Evolutionary conservation across 2,113 vertebrate species (phyloP).

Genomic region (Psilopogon haemacephalus): DNA sequence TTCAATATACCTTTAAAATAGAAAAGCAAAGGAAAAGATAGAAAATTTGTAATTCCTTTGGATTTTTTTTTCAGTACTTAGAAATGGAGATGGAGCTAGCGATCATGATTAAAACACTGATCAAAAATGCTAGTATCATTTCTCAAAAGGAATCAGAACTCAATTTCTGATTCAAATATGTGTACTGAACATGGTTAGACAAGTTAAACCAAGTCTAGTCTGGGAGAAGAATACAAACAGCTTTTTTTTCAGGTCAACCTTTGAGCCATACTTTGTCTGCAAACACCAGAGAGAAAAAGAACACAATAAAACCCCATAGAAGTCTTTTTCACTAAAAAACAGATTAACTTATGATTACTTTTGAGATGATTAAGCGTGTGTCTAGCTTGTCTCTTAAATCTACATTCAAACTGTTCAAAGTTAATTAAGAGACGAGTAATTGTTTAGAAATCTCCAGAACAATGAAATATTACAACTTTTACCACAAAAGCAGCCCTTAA

Average conservation of each 20-base stretch:
- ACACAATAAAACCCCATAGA: background rate
- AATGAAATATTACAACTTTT: background rate
- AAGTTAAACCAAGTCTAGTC: background rate
- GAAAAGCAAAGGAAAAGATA: background rate
- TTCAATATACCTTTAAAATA: background rate
- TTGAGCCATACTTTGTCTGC: background rate
- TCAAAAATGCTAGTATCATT: background rate
- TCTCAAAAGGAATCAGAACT: background rate
- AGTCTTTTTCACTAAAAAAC: background rate
- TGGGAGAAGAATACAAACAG: background rate
- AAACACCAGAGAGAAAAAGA: background rate
- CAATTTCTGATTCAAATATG: background rate
- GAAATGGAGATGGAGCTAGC: background rate
- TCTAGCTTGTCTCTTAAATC: background rate
- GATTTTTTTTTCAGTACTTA: background rate
- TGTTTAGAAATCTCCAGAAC: constrained; percentile 20
- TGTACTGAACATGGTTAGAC: background rate
- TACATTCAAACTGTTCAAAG: background rate
- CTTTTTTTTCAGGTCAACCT: background rate
- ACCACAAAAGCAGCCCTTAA: constrained; percentile 16
- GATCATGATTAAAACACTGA: background rate
- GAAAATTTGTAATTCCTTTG: background rate
- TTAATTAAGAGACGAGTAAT: constrained; percentile 43
- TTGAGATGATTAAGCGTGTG: background rate
- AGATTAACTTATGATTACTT: background rate